Evolutionary conservation across 2,113 vertebrate species (phyloP).

Genomic region (Phaethornis superciliosus): DNA sequence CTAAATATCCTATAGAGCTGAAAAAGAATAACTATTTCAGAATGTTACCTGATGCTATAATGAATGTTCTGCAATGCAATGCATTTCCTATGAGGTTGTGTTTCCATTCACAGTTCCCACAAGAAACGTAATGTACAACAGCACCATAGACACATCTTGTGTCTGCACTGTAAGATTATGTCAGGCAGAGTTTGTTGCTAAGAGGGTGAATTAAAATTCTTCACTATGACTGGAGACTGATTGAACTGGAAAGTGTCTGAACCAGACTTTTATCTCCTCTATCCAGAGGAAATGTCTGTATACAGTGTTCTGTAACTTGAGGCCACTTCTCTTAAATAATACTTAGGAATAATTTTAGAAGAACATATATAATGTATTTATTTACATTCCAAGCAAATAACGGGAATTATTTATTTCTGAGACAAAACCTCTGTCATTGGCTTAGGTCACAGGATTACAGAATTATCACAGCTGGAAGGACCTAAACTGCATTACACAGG

Average conservation of each 20-base stretch:
- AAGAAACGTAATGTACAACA: neutral
- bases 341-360: neutral
- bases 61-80: neutral
- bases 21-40: neutral
- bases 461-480: too few species aligned
- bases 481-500: too few species aligned
- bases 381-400: neutral
- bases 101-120: neutral
- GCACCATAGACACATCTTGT: neutral
- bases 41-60: neutral
- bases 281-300: neutral
- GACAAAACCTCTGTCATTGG: neutral
- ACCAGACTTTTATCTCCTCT: neutral
- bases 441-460: neutral
- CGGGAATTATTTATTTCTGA: neutral
- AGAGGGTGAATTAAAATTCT: neutral
- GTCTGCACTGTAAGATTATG: neutral
- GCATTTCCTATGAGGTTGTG: neutral
- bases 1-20: neutral
- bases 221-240: neutral
- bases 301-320: neutral
- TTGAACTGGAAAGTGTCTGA: neutral
- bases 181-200: neutral
- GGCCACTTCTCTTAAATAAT: neutral
- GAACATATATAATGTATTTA: neutral